These are phyloP conservation scores for Drosophila kambysellisi DNA, from an alignment of 2,888 invertebrate genomes.

Conservation along the genomic window DNA sequence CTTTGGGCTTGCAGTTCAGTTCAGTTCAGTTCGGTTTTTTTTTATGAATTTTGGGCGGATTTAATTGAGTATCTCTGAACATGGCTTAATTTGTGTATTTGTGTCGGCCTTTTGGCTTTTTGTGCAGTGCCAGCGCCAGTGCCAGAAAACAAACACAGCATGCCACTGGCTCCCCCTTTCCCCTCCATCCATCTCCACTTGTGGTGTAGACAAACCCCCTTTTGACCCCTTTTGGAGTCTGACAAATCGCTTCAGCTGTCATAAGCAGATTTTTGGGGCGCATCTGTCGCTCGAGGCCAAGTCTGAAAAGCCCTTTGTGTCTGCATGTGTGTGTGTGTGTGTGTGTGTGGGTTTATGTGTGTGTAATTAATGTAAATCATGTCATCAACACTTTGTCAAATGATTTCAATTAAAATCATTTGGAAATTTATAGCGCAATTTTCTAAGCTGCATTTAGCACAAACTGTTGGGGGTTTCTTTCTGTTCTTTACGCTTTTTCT, in stretches of 20 bases:
- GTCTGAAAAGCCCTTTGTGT: constrained; percentile 1
- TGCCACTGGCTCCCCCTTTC: not conserved
- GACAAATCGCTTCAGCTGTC: constrained; percentile 51
- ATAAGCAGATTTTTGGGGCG: constrained; percentile 49
- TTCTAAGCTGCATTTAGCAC: constrained; percentile 56
- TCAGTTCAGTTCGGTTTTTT: not conserved
- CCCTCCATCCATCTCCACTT: not conserved
- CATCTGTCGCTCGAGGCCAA: constrained; percentile 10
- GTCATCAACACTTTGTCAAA: constrained; percentile 54
- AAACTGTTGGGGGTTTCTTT: constrained; percentile 44
- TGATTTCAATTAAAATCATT: constrained; percentile 60
- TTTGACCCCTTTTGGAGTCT: constrained; percentile 12
- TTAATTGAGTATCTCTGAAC: constrained; percentile 46
- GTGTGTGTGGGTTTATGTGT: not conserved
- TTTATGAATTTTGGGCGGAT: constrained; percentile 10
- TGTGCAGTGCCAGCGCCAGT: constrained; percentile 24
- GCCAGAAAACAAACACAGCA: constrained; percentile 5
- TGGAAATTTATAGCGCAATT: constrained; percentile 47
- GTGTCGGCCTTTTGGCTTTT: constrained; percentile 42
- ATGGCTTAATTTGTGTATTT: constrained; percentile 47
- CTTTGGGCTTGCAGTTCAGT: not conserved
- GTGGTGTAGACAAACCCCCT: constrained; percentile 10
- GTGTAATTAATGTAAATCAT: constrained; percentile 54
- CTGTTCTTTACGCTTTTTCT: not conserved
- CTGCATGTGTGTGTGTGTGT: not conserved